phyloP scores from a whole-genome alignment of 2,113 vertebrate genomes.

The Xenus cinereus region DNA sequence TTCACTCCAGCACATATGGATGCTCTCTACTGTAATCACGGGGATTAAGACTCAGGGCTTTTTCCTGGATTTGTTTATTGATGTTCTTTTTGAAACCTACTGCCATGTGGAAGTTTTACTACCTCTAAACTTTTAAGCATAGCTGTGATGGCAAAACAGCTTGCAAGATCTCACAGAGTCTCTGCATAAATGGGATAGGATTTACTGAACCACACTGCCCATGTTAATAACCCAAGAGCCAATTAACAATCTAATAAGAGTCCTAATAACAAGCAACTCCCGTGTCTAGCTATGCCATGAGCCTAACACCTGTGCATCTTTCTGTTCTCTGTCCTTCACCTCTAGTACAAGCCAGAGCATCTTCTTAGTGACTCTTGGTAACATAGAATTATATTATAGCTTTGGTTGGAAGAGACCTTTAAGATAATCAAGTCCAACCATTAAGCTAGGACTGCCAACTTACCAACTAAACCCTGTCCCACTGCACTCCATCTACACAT shows the following conservation, averaged over 20 bases:
- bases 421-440: not conserved
- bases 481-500: not conserved
- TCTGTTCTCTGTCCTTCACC: not conserved
- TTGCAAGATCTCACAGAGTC: not conserved
- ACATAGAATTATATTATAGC: not conserved
- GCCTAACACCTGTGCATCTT: accelerated
- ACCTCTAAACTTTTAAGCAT: not conserved
- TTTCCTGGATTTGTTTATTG: not conserved
- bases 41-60: not conserved
- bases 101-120: not conserved
- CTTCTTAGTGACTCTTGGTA: not conserved
- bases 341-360: not conserved
- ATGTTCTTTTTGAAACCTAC: not conserved
- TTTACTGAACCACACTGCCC: not conserved
- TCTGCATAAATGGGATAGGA: not conserved
- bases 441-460: not conserved
- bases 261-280: not conserved
- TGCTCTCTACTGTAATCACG: not conserved
- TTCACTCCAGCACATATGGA: not conserved
- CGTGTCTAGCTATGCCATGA: not conserved
- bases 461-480: not conserved
- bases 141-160: not conserved
- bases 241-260: not conserved
- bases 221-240: not conserved
- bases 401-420: not conserved